Evolutionary conservation across 2,888 invertebrate genomes (phyloP), one percentile per base, ranked within the genome.

Genomic region (Venusia cambrica): DNA sequence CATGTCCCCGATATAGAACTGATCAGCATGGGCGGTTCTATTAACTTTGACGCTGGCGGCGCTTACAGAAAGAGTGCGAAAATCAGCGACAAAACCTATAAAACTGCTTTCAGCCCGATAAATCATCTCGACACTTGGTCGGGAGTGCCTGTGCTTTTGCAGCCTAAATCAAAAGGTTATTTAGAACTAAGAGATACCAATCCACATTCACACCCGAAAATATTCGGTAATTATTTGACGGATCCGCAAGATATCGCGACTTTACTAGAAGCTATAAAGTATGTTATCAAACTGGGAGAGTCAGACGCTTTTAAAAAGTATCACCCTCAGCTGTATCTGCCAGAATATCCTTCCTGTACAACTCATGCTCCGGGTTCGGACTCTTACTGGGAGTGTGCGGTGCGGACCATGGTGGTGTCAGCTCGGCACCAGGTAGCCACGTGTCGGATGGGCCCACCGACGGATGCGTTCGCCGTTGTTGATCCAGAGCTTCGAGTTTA

Each of bases 141-240:
- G 16, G 85, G 91, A n/a, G 84, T 93, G 36, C 90, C 93, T 0
- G 91, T 94, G 66, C 77, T 94, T 6, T 89, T 94, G 29, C 90
- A 93, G 51, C 95, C 96, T 0, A 90, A 90, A 64, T 95, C 95
- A 2, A 87, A 88, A 38, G 95, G 96, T 0, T 88, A 89, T 4
- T 62, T 96, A 0, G 90, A 89, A 62, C 85, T 97, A 0, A 89
- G 89, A 51, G 92, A 92, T 14, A 89, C 88, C n/a, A 90, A 95
- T 75, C 94, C 96, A 0, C 88, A 90, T 29, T 90, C 93, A 1
- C 90, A 91, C 57, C 96, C 97, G 0, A 87, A 91, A 39, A 88
- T 97, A 36, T 91, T 93, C 54, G 92, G 94, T 0, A 94, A 96
- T 54, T 97, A 96, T 62, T 90, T 96, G 37, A 87, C 89, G 0